Conservation (phyloP, 2,113 vertebrate genomes). For the Rhegmatorhina hoffmannsi region DNA sequence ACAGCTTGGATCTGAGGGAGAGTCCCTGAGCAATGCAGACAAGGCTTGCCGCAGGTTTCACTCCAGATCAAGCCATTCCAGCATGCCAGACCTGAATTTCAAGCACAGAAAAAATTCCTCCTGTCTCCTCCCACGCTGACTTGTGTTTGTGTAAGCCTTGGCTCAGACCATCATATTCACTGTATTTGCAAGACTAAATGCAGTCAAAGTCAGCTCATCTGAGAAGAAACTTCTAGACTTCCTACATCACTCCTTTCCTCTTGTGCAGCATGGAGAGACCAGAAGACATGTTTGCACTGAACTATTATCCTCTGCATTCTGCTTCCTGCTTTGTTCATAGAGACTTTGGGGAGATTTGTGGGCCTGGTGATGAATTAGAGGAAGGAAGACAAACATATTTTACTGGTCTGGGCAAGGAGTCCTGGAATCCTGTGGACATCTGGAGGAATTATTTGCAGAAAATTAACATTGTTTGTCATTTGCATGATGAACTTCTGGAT, state of each 20-base stretch:
- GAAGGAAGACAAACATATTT: slow-evolving; percentile 71
- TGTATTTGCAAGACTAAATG: not conserved
- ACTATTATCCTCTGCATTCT: slow-evolving; percentile 44
- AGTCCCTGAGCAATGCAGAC: not conserved
- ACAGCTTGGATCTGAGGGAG: not conserved
- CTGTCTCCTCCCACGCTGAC: not conserved
- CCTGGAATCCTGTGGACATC: slow-evolving; percentile 64
- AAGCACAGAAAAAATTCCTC: not conserved
- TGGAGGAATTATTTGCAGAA: slow-evolving; percentile 77
- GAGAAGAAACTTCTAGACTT: slow-evolving; percentile 14
- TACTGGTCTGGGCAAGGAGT: slow-evolving; percentile 65
- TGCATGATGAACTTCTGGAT: slow-evolving; percentile 70
- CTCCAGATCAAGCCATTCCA: not conserved
- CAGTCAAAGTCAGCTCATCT: not conserved
- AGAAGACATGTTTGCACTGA: slow-evolving; percentile 5
- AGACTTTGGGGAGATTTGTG: slow-evolving; percentile 72
- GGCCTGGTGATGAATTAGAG: slow-evolving; percentile 62
- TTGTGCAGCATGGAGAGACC: not conserved
- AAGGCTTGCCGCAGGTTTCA: not conserved
- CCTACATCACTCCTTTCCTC: not conserved
- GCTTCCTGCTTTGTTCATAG: slow-evolving; percentile 69
- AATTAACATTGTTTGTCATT: slow-evolving; percentile 73
- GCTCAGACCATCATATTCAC: not conserved
- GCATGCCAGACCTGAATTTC: not conserved
- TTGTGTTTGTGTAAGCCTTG: not conserved